phyloP scores from a whole-genome alignment of 2,888 invertebrate genomes.

The Aricia artaxerxes region DNA sequence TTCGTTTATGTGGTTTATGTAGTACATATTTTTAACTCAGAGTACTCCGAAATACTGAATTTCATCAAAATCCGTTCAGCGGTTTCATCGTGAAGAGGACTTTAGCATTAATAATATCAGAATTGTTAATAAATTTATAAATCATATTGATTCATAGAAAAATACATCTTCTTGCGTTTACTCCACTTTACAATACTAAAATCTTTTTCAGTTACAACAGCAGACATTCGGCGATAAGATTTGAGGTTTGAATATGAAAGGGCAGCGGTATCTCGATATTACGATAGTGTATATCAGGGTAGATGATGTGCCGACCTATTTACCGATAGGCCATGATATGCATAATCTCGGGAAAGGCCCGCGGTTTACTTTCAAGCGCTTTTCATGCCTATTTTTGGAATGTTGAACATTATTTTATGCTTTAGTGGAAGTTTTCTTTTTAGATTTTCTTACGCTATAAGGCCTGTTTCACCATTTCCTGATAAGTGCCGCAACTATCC shows the following conservation, averaged over 20 bases:
- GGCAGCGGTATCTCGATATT: slow-evolving; percentile 56
- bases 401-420: slow-evolving; percentile 39
- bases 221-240: slow-evolving; percentile 16
- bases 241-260: slow-evolving; percentile 36
- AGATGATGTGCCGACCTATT: slow-evolving; percentile 52
- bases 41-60: too few species aligned
- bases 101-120: too few species aligned
- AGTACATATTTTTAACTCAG: too few species aligned
- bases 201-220: background rate
- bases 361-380: slow-evolving; percentile 47
- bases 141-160: too few species aligned
- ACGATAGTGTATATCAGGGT: slow-evolving; percentile 70
- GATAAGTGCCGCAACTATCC: too few species aligned
- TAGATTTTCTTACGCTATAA: background rate
- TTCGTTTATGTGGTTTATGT: too few species aligned
- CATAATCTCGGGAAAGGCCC: slow-evolving; percentile 70
- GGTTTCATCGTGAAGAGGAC: too few species aligned
- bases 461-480: too few species aligned
- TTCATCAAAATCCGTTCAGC: too few species aligned
- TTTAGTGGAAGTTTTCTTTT: slow-evolving; percentile 31
- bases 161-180: too few species aligned
- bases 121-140: too few species aligned
- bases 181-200: background rate
- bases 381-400: slow-evolving; percentile 37
- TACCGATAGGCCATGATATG: slow-evolving; percentile 61